phyloP scores from a whole-genome alignment of 64 coral and sea anemone species.

The Dendrophyllia cribrosa region DNA sequence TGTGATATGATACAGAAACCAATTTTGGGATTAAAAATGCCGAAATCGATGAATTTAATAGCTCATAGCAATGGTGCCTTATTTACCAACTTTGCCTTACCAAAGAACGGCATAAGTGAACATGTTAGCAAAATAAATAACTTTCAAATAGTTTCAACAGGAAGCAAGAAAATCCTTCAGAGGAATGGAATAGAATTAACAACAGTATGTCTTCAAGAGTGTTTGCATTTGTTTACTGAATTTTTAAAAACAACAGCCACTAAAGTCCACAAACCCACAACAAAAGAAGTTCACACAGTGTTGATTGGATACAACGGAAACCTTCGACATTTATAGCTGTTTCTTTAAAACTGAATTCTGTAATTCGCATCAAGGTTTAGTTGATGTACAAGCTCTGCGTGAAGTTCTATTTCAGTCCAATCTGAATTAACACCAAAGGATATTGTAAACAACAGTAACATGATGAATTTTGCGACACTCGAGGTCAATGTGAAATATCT shows the following conservation, averaged over 20 bases:
- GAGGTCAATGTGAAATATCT: too few species aligned
- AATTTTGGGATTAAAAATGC: too few species aligned
- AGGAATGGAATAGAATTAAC: neutral
- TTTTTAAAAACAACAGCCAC: neutral
- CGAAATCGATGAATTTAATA: too few species aligned
- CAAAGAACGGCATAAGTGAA: neutral
- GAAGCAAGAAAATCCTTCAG: neutral
- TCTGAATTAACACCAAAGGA: neutral
- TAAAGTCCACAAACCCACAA: neutral
- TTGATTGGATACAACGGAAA: conserved; percentile 13
- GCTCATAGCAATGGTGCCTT: neutral
- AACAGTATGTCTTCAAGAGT: neutral
- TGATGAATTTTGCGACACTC: too few species aligned
- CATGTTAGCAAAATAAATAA: neutral
- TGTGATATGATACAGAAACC: too few species aligned
- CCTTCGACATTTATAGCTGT: neutral
- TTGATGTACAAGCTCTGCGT: neutral
- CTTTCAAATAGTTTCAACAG: neutral
- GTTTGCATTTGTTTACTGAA: neutral
- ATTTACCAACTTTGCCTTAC: neutral
- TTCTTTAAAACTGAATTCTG: neutral
- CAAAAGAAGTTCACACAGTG: neutral
- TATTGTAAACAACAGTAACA: too few species aligned
- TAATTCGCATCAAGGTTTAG: neutral
- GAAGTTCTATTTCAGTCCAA: neutral